Percentiles rank a stretch among this genome's conserved stretches.
Evolutionary conservation across 2,888 invertebrate genomes (phyloP).

Genomic region (Campaea margaritaria): DNA sequence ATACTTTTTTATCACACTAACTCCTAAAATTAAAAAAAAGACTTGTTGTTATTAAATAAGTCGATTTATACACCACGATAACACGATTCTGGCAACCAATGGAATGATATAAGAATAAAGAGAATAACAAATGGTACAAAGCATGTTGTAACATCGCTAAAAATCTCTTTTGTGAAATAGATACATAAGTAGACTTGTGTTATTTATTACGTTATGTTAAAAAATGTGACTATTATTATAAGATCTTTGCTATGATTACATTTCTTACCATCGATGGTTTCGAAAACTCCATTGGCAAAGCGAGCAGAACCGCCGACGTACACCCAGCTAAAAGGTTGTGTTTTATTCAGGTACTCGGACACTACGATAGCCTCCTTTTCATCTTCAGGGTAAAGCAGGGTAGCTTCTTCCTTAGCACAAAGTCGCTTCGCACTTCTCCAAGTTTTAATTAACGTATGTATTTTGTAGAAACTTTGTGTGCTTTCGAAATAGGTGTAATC

Average conservation of each 20-base stretch:
- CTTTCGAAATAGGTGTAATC: conserved; percentile 64
- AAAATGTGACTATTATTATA: too few species aligned
- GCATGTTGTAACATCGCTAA: too few species aligned
- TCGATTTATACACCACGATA: too few species aligned
- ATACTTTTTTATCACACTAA: background rate
- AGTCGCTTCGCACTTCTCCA: conserved; percentile 62
- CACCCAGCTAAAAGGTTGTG: conserved; percentile 41
- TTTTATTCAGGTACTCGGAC: conserved; percentile 49
- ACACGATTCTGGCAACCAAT: too few species aligned
- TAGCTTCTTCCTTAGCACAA: conserved; percentile 64
- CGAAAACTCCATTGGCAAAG: conserved; percentile 57
- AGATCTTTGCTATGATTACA: too few species aligned
- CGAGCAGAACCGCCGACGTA: conserved; percentile 57
- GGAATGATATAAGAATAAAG: too few species aligned
- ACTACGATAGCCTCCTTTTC: conserved; percentile 56
- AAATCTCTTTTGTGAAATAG: too few species aligned
- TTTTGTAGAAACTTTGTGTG: conserved; percentile 66
- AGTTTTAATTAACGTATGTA: conserved; percentile 58
- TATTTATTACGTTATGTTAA: too few species aligned
- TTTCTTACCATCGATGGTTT: conserved; percentile 42
- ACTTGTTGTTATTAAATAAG: too few species aligned
- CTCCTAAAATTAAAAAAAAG: background rate
- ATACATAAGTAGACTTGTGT: too few species aligned
- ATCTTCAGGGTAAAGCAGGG: conserved; percentile 65
- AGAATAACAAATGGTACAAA: too few species aligned